phyloP scores from a whole-genome alignment of 2,888 invertebrate species.

The Troides oblongomaculatus region DNA sequence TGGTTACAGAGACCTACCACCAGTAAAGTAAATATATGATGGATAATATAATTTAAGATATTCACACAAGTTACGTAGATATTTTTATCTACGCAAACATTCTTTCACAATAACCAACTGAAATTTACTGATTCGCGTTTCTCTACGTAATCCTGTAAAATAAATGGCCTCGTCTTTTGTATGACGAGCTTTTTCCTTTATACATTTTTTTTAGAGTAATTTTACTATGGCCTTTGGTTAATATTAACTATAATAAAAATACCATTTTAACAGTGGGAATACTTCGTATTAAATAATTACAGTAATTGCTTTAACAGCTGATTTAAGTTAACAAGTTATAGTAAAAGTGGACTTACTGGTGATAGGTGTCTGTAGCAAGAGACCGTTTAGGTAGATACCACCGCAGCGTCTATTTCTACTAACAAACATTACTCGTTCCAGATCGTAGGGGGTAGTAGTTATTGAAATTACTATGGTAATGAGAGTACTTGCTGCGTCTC shows the following conservation, averaged over 20 bases:
- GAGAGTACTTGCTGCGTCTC: too few relatives aligned
- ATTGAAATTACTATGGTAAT: too few relatives aligned
- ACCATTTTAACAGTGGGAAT: neutral
- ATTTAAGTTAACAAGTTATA: neutral
- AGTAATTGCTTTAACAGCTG: neutral
- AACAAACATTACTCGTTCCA: too few relatives aligned
- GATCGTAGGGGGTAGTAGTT: too few relatives aligned
- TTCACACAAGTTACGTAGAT: too few relatives aligned
- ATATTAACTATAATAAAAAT: neutral
- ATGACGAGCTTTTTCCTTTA: neutral
- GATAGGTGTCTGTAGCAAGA: neutral
- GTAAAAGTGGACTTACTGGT: neutral
- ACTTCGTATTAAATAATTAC: neutral
- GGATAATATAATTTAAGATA: too few relatives aligned
- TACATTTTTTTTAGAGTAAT: slow-evolving; percentile 1
- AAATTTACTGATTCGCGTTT: slow-evolving; percentile 14
- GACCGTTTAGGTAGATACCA: too few relatives aligned
- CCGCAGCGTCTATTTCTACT: too few relatives aligned
- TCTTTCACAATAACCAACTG: neutral
- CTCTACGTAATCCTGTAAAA: slow-evolving; percentile 9
- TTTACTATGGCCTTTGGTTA: neutral
- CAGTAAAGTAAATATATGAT: too few relatives aligned
- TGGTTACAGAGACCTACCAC: too few relatives aligned
- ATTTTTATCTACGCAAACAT: neutral
- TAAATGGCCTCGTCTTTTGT: slow-evolving; percentile 7